phyloP scores from a whole-genome alignment of 2,113 vertebrate species.

The Orthochromis indermauri region DNA sequence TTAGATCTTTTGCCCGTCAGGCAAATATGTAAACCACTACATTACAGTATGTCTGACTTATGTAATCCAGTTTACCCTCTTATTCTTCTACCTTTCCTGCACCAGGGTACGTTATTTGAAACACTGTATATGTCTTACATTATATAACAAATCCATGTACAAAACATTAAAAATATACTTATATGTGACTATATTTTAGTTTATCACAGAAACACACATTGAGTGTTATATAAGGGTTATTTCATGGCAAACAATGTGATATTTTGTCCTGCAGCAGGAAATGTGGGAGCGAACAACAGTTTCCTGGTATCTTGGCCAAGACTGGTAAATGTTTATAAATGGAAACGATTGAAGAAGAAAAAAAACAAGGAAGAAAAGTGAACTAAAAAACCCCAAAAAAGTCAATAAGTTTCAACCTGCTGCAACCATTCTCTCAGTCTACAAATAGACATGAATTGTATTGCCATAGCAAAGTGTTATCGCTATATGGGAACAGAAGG shows the following conservation, averaged over 20 bases:
- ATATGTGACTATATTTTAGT: neutral
- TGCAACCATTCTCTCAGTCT: rapidly evolving
- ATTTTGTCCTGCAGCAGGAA: neutral
- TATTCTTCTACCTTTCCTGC: neutral
- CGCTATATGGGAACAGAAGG: neutral
- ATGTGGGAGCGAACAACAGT: neutral
- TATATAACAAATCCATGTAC: neutral
- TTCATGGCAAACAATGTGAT: neutral
- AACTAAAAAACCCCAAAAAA: rapidly evolving
- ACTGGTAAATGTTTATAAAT: neutral
- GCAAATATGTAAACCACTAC: neutral
- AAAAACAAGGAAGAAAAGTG: neutral
- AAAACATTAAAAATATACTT: neutral
- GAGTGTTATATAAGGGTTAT: neutral
- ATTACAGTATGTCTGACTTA: neutral
- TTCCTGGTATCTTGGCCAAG: neutral
- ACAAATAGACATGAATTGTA: neutral
- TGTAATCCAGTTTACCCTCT: neutral
- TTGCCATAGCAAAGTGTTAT: neutral
- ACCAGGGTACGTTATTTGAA: neutral
- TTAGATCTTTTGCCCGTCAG: rapidly evolving
- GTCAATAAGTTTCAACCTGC: neutral
- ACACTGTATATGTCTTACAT: neutral
- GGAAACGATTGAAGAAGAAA: neutral
- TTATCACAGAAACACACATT: neutral